A percentile compares a stretch with the other conserved stretches of the same genome.
phyloP scores from a whole-genome alignment of 2,113 vertebrate species.

The Glaucomys volans region DNA sequence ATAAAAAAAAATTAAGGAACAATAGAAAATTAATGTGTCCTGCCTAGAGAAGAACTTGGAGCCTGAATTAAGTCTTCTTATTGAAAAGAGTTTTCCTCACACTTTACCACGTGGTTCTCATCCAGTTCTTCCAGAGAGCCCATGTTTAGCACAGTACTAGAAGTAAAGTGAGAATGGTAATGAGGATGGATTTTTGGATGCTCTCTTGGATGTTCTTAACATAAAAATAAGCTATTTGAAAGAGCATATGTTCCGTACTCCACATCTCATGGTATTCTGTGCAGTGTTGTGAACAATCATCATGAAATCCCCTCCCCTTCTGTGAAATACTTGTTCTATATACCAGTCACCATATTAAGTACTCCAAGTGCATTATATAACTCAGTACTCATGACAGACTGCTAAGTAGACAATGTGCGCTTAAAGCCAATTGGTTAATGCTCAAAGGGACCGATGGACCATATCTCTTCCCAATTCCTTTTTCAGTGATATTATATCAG shows the following conservation, averaged over 20 bases:
- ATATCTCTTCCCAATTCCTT: background rate
- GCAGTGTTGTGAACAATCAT: background rate
- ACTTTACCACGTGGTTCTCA: background rate
- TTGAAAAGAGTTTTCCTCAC: background rate
- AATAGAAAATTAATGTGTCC: background rate
- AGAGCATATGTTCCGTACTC: background rate
- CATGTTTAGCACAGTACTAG: background rate
- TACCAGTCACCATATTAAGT: background rate
- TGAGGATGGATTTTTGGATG: no score
- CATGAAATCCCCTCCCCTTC: background rate
- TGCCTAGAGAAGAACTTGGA: background rate
- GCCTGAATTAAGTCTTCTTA: background rate
- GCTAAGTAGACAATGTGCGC: background rate
- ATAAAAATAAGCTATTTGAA: background rate
- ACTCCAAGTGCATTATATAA: background rate
- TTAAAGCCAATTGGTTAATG: background rate
- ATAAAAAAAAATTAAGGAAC: no score
- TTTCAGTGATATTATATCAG: background rate
- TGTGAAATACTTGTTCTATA: background rate
- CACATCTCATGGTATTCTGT: background rate
- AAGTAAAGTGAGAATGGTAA: background rate
- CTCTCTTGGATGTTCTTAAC: background rate
- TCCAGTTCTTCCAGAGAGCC: background rate
- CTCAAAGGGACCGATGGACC: background rate
- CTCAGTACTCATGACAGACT: background rate